A percentile compares a stretch with the other conserved stretches of the same genome.
Evolutionary conservation across 1,140 invertebrate species (phyloP).

Genomic region (Phocides pigmalion): DNA sequence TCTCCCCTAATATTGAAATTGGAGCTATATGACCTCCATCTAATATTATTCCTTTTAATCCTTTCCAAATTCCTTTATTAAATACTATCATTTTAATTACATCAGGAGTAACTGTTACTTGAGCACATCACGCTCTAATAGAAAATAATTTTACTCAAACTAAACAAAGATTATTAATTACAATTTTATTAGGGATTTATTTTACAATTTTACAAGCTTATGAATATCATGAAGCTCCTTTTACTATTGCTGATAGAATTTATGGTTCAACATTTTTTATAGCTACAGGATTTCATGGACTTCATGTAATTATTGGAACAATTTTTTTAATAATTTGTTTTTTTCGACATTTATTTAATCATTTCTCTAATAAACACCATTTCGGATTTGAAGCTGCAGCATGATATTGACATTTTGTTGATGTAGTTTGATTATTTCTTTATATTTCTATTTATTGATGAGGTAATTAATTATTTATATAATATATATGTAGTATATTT

Average conservation of each 20-base stretch:
- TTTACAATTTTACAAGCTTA: conserved; percentile 80
- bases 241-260: conserved; percentile 84
- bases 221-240: conserved; percentile 59
- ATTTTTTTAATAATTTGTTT: conserved; percentile 85
- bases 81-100: conserved; percentile 85
- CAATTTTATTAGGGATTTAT: conserved; percentile 84
- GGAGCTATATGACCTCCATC: conserved; percentile 84
- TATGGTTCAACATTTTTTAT: conserved; percentile 89
- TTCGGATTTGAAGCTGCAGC: conserved; percentile 88
- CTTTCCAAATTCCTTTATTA: conserved; percentile 85
- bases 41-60: conserved; percentile 85
- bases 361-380: conserved; percentile 86
- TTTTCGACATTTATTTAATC: conserved; percentile 78
- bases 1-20: conserved; percentile 86
- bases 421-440: conserved; percentile 89
- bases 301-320: conserved; percentile 89
- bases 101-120: conserved; percentile 21
- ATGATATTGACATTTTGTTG: conserved; percentile 91
- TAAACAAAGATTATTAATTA: conserved; percentile 77
- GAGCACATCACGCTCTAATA: conserved; percentile 26
- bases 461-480: conserved; percentile 85
- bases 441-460: conserved; percentile 88
- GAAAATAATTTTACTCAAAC: conserved; percentile 67
- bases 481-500: conserved; percentile 88
- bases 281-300: conserved; percentile 89